A percentile compares a stretch with the other conserved stretches of the same genome.
Conservation (phyloP, 2,113 vertebrate species). For the Ammospiza caudacuta region DNA sequence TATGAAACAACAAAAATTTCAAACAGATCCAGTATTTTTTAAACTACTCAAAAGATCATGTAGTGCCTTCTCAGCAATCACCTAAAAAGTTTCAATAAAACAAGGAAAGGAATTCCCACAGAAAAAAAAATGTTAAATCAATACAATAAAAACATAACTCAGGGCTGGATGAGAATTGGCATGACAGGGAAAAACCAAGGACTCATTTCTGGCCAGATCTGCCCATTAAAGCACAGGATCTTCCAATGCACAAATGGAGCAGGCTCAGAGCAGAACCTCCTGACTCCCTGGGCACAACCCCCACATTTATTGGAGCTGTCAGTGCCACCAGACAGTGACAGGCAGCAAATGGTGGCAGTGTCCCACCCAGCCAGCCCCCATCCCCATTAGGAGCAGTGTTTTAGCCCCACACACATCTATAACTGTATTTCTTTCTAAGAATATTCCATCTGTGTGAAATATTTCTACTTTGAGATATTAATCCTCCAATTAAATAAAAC, state of each 20-base stretch:
- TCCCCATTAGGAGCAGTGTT: background rate
- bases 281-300: too few species aligned
- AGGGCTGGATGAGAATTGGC: background rate
- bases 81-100: background rate
- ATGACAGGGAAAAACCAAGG: too few species aligned
- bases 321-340: background rate
- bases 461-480: background rate
- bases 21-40: background rate
- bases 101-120: background rate
- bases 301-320: background rate
- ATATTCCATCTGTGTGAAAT: background rate
- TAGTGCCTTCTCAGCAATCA: background rate
- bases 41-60: background rate
- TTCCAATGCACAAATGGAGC: accelerated
- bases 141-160: background rate
- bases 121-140: background rate
- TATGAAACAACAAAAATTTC: background rate
- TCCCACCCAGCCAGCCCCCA: background rate
- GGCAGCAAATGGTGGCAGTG: background rate
- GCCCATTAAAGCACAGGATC: background rate
- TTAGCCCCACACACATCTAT: background rate
- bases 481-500: background rate
- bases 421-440: background rate
- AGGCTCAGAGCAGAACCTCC: background rate
- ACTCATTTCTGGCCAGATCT: background rate